Base-by-base conservation (phyloP, 2,797 vertebrate species). In the Lophotriccus pileatus region DNA sequence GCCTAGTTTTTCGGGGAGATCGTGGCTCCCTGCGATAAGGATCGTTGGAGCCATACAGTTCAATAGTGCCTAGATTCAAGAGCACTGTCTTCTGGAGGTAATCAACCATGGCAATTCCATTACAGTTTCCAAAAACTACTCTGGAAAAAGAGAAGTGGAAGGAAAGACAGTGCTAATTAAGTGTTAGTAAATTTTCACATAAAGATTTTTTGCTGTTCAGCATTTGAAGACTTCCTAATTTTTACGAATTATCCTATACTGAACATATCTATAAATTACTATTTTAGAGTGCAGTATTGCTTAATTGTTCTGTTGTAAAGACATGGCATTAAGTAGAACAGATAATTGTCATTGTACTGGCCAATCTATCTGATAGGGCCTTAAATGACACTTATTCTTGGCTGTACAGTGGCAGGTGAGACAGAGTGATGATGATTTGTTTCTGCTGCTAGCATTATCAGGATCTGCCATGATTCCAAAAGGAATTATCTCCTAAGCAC, bases 121-220 rank as follows among this genome's bases (percentile, higher is more conserved):
- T 99, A 87, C 98, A 99, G 97, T 99, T 99, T 95, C 99, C 99
- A 98, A 99, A 99, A 97, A 99, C 99, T 98, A 99, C 98, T 93
- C 99, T 99, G 96, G 64, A 94, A 91, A 88, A 41, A 86, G 66
- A 75, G 43, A 95, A 78, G 70, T 58, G 73, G 36, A 78, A 91
- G 53, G 34, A 58, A 93, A 85, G 24, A 87, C 19, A 64, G 56
- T n/a, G 64, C 34, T 60, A 87, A 83, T 93, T 60, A 96, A 90
- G 77, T 16, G 2, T 4, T 52, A 32, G 47, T 34, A 21, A 84
- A 24, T 16, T 43, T 68, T 82, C 47, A 55, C 15, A 10, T 39
- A 4, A 3, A 2, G 36, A 43, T 30, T 68, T 34, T 34, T n/a
- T 72, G 36, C 13, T 75, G 30, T 37, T 47, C 30, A 66, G 15